Base-by-base conservation (phyloP, 2,113 vertebrate species). In the Bettongia penicillata region DNA sequence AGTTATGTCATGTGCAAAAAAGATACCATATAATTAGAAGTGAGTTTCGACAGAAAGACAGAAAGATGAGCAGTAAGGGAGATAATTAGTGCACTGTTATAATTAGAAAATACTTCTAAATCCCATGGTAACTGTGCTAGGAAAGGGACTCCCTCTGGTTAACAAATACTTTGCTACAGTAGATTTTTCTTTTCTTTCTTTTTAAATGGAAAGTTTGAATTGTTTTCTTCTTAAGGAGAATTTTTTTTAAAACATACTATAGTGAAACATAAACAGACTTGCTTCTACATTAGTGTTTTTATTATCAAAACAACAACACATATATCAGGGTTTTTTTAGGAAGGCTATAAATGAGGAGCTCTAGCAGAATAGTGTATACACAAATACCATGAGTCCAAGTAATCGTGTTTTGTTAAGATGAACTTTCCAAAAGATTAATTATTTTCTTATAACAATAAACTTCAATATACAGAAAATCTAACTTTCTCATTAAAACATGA, bases 41-140 rank as follows among this genome's bases (percentile, higher is more conserved):
- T 95, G 97, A 98, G 96, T 98, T 98, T 98, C 98, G 98, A 98
- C 98, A 98, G 98, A 98, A 98, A 98, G 98, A 98, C 97, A 98
- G 98, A 98, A 98, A 98, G 98, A 98, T 98, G 98, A 98, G 97
- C 98, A 98, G 98, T 98, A 98, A 97, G 98, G 98, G 96, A 96
- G 98, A 98, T 99, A 98, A 99, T 99, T 99, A 99, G 98, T 96
- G 84, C 98, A 97, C 98, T 98, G 98, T 98, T 98, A 96, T 98
- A 98, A 98, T 98, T 98, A 98, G 98, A 97, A 98, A 96, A 97
- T 98, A 98, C 97, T 98, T 98, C 98, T 98, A 98, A 99, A 97
- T 98, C 98, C 98, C 97, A 77, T 97, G 96, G 98, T 98, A 98
- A 96, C 98, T 98, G 97, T 97, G 92, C 96, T 98, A 96, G 97